These are phyloP conservation scores for Rhinatrema bivittatum DNA, from an alignment of 2,797 vertebrate genomes.

Conservation along the genomic window DNA sequence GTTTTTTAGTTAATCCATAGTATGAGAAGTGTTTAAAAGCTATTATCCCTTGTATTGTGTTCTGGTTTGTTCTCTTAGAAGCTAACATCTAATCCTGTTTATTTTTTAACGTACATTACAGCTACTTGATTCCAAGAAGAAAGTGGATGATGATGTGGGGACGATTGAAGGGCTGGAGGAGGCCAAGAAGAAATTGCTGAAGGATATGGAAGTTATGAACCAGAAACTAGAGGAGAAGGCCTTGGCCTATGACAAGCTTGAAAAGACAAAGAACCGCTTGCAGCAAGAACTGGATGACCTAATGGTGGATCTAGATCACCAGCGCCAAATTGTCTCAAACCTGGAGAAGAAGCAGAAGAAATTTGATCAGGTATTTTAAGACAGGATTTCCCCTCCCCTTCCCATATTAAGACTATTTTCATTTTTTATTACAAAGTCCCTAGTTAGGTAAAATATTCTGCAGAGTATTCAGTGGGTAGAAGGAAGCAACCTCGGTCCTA, in stretches of 20 bases:
- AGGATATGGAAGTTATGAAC: constrained; percentile 75
- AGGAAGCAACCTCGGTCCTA: too few relatives aligned
- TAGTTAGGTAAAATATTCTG: too few relatives aligned
- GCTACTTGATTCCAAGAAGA: constrained; percentile 89
- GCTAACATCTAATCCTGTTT: too few relatives aligned
- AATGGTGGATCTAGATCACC: constrained; percentile 85
- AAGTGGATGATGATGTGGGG: constrained; percentile 87
- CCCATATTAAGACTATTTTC: too few relatives aligned
- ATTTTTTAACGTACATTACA: too few relatives aligned
- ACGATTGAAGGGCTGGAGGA: constrained; percentile 90
- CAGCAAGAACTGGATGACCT: constrained; percentile 92
- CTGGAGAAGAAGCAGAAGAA: constrained; percentile 96
- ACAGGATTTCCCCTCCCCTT: too few relatives aligned
- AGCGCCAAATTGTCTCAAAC: constrained; percentile 86
- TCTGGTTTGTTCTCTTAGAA: too few relatives aligned
- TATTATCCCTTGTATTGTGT: too few relatives aligned
- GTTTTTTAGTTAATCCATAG: too few relatives aligned
- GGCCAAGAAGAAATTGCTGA: constrained; percentile 81
- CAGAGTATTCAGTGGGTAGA: too few relatives aligned
- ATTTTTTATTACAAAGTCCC: too few relatives aligned
- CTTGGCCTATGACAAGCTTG: constrained; percentile 82
- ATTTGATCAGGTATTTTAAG: constrained; percentile 81
- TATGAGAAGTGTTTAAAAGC: too few relatives aligned
- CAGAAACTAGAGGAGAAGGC: constrained; percentile 87
- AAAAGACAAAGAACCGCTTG: constrained; percentile 87